Conservation (phyloP, 2,113 vertebrate species). For the Diadophis punctatus region DNA sequence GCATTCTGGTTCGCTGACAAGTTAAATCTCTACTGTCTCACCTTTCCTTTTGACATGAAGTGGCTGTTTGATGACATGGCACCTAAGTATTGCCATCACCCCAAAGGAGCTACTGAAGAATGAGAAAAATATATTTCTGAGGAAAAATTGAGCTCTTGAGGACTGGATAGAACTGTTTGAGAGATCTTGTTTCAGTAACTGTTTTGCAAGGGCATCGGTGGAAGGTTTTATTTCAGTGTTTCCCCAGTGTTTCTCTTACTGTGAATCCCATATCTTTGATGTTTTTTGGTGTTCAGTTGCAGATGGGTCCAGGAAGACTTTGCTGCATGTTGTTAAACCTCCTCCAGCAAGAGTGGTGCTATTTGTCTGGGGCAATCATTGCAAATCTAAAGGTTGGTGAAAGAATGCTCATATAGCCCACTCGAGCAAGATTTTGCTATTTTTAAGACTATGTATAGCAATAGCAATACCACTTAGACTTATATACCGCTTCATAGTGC, state of each 20-base stretch:
- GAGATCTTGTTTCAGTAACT: background rate
- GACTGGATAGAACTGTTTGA: background rate
- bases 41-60: background rate
- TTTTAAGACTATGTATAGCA: background rate
- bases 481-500: too few relatives aligned
- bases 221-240: background rate
- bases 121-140: background rate
- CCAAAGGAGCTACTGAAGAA: background rate
- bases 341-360: background rate
- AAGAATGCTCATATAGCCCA: background rate
- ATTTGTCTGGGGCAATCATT: background rate
- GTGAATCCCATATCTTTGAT: background rate
- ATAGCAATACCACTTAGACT: too few relatives aligned
- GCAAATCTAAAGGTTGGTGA: background rate
- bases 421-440: background rate
- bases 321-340: background rate
- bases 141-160: background rate
- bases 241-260: background rate
- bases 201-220: background rate
- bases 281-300: background rate
- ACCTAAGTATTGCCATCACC: background rate
- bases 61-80: background rate
- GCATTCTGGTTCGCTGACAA: background rate
- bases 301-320: background rate
- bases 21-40: background rate